phyloP scores from a whole-genome alignment of 2,113 vertebrate genomes.

The Aix galericulata region DNA sequence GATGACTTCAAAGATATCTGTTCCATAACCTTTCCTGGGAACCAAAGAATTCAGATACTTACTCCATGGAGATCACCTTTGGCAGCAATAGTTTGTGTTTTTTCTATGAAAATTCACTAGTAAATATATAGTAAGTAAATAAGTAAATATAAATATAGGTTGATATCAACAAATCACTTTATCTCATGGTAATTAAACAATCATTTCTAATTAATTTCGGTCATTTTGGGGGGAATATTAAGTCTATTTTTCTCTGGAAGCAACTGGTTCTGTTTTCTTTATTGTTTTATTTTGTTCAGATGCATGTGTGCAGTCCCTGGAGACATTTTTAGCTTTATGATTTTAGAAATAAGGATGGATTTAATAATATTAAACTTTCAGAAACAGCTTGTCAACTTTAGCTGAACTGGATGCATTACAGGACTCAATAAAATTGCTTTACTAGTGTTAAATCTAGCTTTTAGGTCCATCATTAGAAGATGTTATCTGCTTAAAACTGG shows the following conservation, averaged over 20 bases:
- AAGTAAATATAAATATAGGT: background rate
- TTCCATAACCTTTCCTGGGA: background rate
- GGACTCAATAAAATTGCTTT: background rate
- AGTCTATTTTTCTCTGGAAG: background rate
- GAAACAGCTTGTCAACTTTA: background rate
- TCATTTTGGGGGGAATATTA: background rate
- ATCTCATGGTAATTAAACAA: slow-evolving; percentile 31
- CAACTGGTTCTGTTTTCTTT: background rate
- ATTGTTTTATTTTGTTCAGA: background rate
- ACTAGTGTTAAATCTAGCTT: background rate
- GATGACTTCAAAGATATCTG: background rate
- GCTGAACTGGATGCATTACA: background rate
- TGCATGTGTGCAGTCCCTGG: background rate
- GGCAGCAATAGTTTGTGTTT: background rate
- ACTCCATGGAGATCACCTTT: background rate
- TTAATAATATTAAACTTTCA: background rate
- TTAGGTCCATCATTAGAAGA: slow-evolving; percentile 12
- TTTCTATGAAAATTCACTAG: background rate
- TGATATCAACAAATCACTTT: background rate
- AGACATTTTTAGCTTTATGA: background rate
- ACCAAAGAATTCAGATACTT: background rate
- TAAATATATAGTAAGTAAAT: background rate
- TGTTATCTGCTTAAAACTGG: background rate
- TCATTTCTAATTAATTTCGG: background rate
- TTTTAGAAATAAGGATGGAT: background rate